A percentile compares a stretch with the other conserved stretches of the same genome.
phyloP scores from a whole-genome alignment of 2,888 invertebrate genomes.

The Alcis repandata region DNA sequence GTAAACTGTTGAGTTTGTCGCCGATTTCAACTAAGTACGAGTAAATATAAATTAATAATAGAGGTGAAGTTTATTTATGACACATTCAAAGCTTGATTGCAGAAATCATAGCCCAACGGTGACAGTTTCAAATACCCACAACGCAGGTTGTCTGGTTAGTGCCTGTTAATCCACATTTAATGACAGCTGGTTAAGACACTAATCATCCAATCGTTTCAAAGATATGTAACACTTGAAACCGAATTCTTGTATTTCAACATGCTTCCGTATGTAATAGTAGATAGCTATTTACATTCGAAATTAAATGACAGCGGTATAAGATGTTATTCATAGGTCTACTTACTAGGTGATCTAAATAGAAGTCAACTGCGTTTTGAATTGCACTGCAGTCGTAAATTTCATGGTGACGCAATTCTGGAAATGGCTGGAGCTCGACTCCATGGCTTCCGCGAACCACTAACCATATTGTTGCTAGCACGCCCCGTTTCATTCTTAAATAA shows the following conservation, averaged over 20 bases:
- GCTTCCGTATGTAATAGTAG: background rate
- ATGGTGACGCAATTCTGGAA: slow-evolving; percentile 88
- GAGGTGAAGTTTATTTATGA: background rate
- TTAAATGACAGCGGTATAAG: background rate
- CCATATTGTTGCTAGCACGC: slow-evolving; percentile 90
- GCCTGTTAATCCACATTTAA: slow-evolving; percentile 3
- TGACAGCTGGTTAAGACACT: slow-evolving; percentile 4
- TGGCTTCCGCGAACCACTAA: slow-evolving; percentile 57
- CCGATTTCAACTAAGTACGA: too few species aligned
- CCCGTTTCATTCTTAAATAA: slow-evolving; percentile 82
- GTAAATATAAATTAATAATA: too few species aligned
- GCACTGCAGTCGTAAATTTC: slow-evolving; percentile 88
- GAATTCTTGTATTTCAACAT: background rate
- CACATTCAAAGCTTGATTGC: slow-evolving; percentile 3
- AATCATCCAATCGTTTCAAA: slow-evolving; percentile 1
- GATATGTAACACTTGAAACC: background rate
- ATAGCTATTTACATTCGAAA: background rate
- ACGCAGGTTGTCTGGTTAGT: slow-evolving; percentile 7
- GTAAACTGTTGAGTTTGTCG: too few species aligned
- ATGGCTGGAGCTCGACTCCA: slow-evolving; percentile 80
- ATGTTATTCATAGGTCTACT: slow-evolving; percentile 46
- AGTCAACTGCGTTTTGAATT: slow-evolving; percentile 90
- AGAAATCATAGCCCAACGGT: slow-evolving; percentile 16
- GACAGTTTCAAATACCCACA: slow-evolving; percentile 10
- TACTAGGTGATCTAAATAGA: slow-evolving; percentile 80